Base-by-base conservation (phyloP, 1,140 invertebrate genomes). In the Batillaria attramentaria region DNA sequence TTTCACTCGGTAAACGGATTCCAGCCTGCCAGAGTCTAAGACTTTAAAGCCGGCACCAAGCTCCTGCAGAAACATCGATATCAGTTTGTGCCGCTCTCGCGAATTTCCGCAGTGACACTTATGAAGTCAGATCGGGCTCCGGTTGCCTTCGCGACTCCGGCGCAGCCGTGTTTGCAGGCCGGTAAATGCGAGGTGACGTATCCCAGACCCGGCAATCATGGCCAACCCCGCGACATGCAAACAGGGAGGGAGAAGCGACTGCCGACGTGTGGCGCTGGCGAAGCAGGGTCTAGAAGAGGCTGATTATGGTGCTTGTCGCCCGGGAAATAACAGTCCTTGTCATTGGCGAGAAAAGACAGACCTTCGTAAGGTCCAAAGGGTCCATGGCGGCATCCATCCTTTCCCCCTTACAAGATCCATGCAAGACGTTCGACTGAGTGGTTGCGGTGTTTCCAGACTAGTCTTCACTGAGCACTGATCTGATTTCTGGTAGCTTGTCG, bases 271-370 rank as follows among this genome's bases (percentile, higher is more conserved):
- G 54, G 39, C 20, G 18, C 73, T 16, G 37, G 24, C 18, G 35
- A 54, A 46, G 28, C 46, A 62, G 73, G 62, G 54, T 50, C 54
- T 42, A 39, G 54, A 57, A 31, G 60, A 62, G 41, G 54, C 54
- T 75, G 73, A 75, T 75, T 75, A 75, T 65, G 73, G 73, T 75
- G 18, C 73, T 75, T 75, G 73, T 75, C 73, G 73, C 73, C 54
- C 28, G 73, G n/a, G 54, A 62, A 75, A 75, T 75, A 62, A 75
- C 57, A 75, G 73, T n/a, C 18, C 37, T 62, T 75, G 73, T 75
- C 73, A 75, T 10, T 28, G 35, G 73, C 73, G 73, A 75, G 73
- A 57, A 75, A 62, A 60, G 46, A 57, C 73, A 75, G 73, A 75
- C 37, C 54, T 62, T 31, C 57, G n/a, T 62, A 8, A 8, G 57